A percentile compares a stretch with the other conserved stretches of the same genome.
Evolutionary conservation across 2,797 vertebrate species (phyloP).

Genomic region (Siniperca scherzeri): DNA sequence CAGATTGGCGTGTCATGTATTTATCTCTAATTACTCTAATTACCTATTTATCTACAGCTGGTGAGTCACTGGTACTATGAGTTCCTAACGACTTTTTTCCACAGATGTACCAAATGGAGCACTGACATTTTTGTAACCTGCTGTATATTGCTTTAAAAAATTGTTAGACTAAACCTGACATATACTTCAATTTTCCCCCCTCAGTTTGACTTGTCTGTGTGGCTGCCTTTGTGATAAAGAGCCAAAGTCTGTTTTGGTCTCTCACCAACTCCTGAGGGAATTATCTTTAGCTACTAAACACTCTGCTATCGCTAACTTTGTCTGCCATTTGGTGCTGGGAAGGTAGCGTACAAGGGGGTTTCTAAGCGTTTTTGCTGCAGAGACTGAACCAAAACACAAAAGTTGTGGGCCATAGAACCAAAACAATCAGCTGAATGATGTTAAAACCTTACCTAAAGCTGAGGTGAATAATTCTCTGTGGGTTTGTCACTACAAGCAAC

Average conservation of each 20-base stretch:
- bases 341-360: not conserved
- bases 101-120: not conserved
- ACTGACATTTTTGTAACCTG: not conserved
- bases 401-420: not conserved
- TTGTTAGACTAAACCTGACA: not conserved
- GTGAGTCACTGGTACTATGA: not conserved
- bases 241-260: not conserved
- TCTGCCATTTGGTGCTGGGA: not conserved
- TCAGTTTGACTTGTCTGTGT: not conserved
- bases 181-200: not conserved
- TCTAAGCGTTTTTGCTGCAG: not conserved
- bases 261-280: not conserved
- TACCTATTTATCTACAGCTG: slow-evolving; percentile 24
- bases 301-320: not conserved
- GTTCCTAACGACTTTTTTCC: not conserved
- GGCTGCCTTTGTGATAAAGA: not conserved
- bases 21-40: slow-evolving; percentile 42
- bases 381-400: not conserved
- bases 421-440: not conserved
- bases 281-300: not conserved
- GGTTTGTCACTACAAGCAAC: not conserved
- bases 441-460: not conserved
- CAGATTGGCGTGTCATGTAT: slow-evolving; percentile 1
- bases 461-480: not conserved
- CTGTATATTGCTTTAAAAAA: not conserved